Percentiles rank a stretch among this genome's conserved stretches.
Evolutionary conservation across 2,113 vertebrate genomes (phyloP).

Genomic region (Oreotrochilus melanogaster): DNA sequence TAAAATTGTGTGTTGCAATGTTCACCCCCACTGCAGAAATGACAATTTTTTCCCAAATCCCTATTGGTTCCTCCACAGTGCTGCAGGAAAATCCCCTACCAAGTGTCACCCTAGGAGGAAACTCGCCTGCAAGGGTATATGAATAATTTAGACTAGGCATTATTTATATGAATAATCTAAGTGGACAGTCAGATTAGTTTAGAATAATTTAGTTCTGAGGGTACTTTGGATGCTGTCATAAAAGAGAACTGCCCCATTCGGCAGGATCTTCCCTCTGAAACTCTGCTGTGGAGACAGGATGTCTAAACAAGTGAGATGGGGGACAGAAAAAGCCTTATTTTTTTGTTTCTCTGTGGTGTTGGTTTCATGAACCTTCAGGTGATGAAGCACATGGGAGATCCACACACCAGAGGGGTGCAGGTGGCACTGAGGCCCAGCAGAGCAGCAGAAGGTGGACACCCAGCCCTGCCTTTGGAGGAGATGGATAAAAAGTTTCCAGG

Average conservation of each 20-base stretch:
- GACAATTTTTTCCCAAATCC: background rate
- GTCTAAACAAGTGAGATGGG: background rate
- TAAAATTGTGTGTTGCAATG: background rate
- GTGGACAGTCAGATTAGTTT: background rate
- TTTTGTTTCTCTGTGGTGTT: background rate
- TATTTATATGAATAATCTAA: no score
- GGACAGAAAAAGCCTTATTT: background rate
- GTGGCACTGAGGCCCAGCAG: accelerated
- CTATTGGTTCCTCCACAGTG: accelerated
- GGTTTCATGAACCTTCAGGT: background rate
- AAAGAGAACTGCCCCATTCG: background rate
- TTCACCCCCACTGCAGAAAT: background rate
- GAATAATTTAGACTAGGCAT: background rate
- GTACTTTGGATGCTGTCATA: background rate
- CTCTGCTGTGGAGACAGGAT: background rate
- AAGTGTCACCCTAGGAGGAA: background rate
- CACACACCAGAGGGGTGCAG: background rate
- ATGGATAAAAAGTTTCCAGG: background rate
- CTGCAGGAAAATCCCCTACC: background rate
- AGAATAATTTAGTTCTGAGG: background rate
- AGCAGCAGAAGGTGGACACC: accelerated
- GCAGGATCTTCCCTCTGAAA: background rate
- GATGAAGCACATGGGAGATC: background rate
- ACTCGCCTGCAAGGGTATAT: background rate
- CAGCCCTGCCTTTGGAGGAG: background rate